A percentile compares a stretch with the other conserved stretches of the same genome.
Evolutionary conservation across 2,113 vertebrate genomes (phyloP).

Genomic region (Lampris incognitus): DNA sequence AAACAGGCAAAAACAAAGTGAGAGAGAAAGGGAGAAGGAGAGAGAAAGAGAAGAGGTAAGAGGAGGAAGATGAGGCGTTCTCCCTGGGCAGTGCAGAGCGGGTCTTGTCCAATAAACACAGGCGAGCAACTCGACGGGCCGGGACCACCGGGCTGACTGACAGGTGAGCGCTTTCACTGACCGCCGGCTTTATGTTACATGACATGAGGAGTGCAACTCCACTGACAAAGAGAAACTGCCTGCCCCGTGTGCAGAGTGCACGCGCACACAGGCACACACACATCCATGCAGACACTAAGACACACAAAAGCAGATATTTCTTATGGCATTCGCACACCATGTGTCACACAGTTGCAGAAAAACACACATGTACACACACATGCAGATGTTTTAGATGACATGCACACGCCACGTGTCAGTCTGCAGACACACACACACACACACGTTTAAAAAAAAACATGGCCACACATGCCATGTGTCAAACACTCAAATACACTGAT

Average conservation of each 20-base stretch:
- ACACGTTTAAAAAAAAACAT: no score
- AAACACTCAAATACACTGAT: no score
- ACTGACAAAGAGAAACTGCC: constrained; percentile 74
- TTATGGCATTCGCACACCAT: constrained; percentile 46
- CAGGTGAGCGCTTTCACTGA: constrained; percentile 81
- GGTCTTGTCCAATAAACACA: constrained; percentile 82
- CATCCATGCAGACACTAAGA: background rate
- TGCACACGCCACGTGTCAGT: no score
- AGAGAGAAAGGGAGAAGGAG: constrained; percentile 68
- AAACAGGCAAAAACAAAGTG: constrained; percentile 64
- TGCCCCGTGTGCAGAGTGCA: constrained; percentile 34
- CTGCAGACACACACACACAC: no score
- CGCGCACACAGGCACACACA: constrained; percentile 17
- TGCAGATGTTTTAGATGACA: background rate
- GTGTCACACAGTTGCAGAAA: constrained; percentile 50
- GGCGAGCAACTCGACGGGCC: constrained; percentile 81
- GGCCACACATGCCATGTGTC: no score
- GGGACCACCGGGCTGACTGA: constrained; percentile 84
- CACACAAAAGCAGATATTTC: constrained; percentile 41
- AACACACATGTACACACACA: constrained; percentile 38
- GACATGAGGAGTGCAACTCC: constrained; percentile 82
- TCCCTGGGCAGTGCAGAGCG: constrained; percentile 75
- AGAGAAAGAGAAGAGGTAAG: constrained; percentile 63
- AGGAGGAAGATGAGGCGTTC: constrained; percentile 70
- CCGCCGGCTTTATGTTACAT: constrained; percentile 86